These are phyloP conservation scores for Catharus bicknelli DNA, from an alignment of 2,113 vertebrate species.

Conservation along the genomic window DNA sequence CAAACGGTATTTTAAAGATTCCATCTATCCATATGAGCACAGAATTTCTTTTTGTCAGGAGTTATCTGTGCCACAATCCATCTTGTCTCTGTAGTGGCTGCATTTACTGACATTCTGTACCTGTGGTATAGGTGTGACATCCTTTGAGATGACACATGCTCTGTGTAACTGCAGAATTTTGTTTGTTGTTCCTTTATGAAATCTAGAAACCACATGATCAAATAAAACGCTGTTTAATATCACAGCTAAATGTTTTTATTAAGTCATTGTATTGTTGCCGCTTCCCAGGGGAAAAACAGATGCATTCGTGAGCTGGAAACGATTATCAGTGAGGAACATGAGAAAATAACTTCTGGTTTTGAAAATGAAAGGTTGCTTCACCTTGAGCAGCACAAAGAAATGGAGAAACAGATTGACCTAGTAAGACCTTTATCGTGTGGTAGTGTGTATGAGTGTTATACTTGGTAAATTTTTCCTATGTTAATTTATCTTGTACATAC, in stretches of 20 bases:
- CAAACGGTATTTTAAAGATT: background rate
- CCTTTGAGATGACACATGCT: background rate
- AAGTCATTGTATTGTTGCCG: background rate
- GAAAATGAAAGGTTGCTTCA: constrained; percentile 81
- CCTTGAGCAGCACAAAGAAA: constrained; percentile 80
- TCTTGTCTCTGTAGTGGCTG: background rate
- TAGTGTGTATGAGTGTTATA: background rate
- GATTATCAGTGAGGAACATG: constrained; percentile 78
- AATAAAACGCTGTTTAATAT: background rate
- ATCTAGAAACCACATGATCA: background rate
- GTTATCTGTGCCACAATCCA: background rate
- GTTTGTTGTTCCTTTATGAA: background rate
- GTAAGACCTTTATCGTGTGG: constrained; percentile 69
- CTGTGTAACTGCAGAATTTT: background rate
- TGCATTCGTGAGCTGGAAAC: constrained; percentile 80
- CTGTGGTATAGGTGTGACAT: background rate
- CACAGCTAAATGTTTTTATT: background rate
- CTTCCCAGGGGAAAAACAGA: constrained; percentile 79
- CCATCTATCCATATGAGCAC: background rate
- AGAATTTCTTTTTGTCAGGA: background rate
- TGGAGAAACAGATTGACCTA: constrained; percentile 83
- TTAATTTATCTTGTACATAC: background rate
- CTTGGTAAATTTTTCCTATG: background rate
- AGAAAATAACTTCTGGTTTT: constrained; percentile 80
- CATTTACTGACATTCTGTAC: background rate